These are phyloP conservation scores for Gari tellinella DNA, from an alignment of 2,888 invertebrate genomes.

Conservation along the genomic window DNA sequence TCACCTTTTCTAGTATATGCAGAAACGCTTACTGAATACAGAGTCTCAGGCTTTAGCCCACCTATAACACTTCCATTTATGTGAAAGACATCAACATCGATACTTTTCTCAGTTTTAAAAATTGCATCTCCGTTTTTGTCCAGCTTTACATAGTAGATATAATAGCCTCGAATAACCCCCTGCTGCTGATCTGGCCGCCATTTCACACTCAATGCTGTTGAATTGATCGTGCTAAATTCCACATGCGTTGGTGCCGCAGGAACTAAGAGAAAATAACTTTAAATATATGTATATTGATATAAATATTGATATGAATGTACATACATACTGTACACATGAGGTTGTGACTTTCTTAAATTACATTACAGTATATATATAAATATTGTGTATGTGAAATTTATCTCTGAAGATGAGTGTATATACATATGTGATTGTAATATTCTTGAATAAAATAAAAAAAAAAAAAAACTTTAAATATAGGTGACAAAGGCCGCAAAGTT, in stretches of 20 bases:
- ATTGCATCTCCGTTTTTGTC: conserved; percentile 71
- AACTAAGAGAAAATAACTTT: conserved; percentile 88
- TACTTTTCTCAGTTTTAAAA: conserved; percentile 85
- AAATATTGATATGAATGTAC: too few relatives aligned
- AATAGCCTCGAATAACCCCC: conserved; percentile 98
- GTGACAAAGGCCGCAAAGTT: too few relatives aligned
- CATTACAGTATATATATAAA: too few relatives aligned
- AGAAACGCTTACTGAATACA: conserved; percentile 94
- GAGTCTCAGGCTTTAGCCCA: conserved; percentile 97
- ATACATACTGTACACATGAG: too few relatives aligned
- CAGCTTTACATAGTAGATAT: conserved; percentile 87
- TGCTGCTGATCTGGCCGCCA: conserved; percentile 98
- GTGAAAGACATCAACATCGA: conserved; percentile 92
- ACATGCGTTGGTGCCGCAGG: conserved; percentile 98
- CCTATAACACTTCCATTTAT: conserved; percentile 92
- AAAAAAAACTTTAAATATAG: too few relatives aligned
- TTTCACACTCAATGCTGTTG: conserved; percentile 96
- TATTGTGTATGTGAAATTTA: too few relatives aligned
- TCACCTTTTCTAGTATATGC: conserved; percentile 98
- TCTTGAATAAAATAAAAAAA: too few relatives aligned
- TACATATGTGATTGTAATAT: too few relatives aligned
- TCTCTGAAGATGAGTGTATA: too few relatives aligned
- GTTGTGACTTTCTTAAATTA: too few relatives aligned
- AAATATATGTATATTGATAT: too few relatives aligned
- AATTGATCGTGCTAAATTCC: conserved; percentile 94